These are phyloP conservation scores for Bovichtus diacanthus DNA, from an alignment of 2,797 vertebrate genomes.

Conservation along the genomic window DNA sequence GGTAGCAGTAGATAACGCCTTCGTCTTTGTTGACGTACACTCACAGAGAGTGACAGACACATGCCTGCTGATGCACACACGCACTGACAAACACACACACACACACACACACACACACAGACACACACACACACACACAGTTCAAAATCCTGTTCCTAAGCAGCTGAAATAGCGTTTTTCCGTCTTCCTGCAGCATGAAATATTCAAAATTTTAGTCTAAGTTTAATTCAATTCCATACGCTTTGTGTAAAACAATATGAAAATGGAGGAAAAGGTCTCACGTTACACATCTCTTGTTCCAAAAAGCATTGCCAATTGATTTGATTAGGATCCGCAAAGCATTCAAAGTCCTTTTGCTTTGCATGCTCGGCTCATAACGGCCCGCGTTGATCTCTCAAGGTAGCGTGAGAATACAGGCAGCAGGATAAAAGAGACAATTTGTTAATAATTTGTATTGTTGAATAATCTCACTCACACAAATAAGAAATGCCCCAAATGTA, in stretches of 20 bases:
- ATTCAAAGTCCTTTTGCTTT: conserved; percentile 61
- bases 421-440: conserved; percentile 50
- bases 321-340: conserved; percentile 59
- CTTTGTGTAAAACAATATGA: background rate
- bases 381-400: conserved; percentile 40
- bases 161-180: conserved; percentile 6
- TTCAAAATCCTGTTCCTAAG: background rate
- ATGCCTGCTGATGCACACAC: background rate
- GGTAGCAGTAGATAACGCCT: conserved; percentile 71
- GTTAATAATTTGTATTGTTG: conserved; percentile 78
- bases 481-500: conserved; percentile 67
- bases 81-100: background rate
- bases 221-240: background rate
- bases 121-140: background rate
- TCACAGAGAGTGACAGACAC: conserved; percentile 29
- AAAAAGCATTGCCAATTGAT: conserved; percentile 47
- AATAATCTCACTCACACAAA: conserved; percentile 62
- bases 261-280: background rate
- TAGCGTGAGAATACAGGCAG: conserved; percentile 48
- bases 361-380: conserved; percentile 28
- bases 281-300: conserved; percentile 8
- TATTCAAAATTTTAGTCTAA: background rate
- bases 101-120: background rate
- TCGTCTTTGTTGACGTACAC: conserved; percentile 61
- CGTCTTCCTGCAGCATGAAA: background rate